A percentile compares a stretch with the other conserved stretches of the same genome.
Conservation (phyloP, 2,888 invertebrate species). For the Callosobruchus maculatus region DNA sequence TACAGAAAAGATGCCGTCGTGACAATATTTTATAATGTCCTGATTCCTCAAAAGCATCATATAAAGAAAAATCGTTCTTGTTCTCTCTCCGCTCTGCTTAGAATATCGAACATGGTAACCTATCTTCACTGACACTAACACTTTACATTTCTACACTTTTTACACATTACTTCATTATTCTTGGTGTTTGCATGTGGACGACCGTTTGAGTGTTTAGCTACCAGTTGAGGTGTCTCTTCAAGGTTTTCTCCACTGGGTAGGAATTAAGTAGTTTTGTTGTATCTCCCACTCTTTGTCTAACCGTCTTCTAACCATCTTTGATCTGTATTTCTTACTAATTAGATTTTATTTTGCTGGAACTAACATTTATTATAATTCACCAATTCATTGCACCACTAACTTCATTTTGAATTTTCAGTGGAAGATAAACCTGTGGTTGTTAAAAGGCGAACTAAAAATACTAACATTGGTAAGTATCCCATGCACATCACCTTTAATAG, state of each 20-base stretch:
- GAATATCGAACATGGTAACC: not conserved
- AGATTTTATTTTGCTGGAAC: not conserved
- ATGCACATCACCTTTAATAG: not conserved
- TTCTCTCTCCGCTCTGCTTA: not conserved
- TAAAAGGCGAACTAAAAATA: constrained; percentile 47
- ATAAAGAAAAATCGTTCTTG: not conserved
- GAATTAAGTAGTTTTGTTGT: not conserved
- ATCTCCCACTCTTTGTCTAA: not conserved
- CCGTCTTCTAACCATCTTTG: not conserved
- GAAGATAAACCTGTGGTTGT: constrained; percentile 45
- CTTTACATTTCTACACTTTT: not conserved
- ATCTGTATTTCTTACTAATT: not conserved
- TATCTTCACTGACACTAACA: not conserved
- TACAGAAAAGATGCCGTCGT: no score
- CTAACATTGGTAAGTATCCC: constrained; percentile 46
- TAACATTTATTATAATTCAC: not conserved
- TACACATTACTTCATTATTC: not conserved
- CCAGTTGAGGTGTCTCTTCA: not conserved
- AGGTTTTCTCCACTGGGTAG: not conserved
- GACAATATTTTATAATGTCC: no score
- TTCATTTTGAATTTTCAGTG: constrained; percentile 23
- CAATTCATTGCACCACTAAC: not conserved
- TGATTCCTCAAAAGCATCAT: no score
- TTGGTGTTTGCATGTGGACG: not conserved
- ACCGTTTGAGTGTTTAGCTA: not conserved